Evolutionary conservation across 1,140 invertebrate genomes (phyloP).

Genomic region (Triops cancriformis): DNA sequence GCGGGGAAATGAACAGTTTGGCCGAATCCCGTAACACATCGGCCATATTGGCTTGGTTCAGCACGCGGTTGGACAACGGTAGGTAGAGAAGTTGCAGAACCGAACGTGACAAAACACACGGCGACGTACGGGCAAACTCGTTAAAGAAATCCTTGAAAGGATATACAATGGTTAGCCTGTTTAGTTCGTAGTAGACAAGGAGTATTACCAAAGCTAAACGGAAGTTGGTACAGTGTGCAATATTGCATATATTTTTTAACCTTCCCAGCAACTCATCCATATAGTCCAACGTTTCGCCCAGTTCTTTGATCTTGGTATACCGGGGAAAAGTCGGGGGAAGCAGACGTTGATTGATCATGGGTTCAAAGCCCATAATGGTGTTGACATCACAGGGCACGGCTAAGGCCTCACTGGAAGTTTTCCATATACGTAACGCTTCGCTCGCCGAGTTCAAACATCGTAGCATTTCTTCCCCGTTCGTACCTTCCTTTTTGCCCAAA

Average conservation of each 20-base stretch:
- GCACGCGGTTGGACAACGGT: slow-evolving; percentile 44
- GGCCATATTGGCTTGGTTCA: slow-evolving; percentile 49
- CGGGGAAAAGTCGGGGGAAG: slow-evolving; percentile 95
- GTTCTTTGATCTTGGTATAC: slow-evolving; percentile 84
- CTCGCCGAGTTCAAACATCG: not conserved
- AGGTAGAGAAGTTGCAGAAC: slow-evolving; percentile 76
- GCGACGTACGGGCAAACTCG: slow-evolving; percentile 68
- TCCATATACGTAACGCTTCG: not conserved
- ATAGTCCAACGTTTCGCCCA: slow-evolving; percentile 72
- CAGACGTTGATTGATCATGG: slow-evolving; percentile 86
- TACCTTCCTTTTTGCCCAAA: slow-evolving; percentile 46
- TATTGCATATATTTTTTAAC: slow-evolving; percentile 71
- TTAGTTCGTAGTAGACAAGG: not conserved
- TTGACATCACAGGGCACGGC: not conserved
- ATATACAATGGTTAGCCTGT: slow-evolving; percentile 20
- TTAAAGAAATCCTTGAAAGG: slow-evolving; percentile 78
- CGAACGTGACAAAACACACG: slow-evolving; percentile 89
- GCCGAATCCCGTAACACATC: slow-evolving; percentile 79
- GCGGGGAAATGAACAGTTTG: slow-evolving; percentile 76
- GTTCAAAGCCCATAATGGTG: slow-evolving; percentile 75
- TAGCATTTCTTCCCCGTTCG: slow-evolving; percentile 25
- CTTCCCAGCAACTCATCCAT: slow-evolving; percentile 70
- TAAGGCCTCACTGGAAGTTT: not conserved
- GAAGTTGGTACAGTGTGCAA: slow-evolving; percentile 66
- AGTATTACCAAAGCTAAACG: slow-evolving; percentile 67